These are phyloP conservation scores for Sternotherus odoratus DNA, from an alignment of 2,797 vertebrate species.

Conservation along the genomic window DNA sequence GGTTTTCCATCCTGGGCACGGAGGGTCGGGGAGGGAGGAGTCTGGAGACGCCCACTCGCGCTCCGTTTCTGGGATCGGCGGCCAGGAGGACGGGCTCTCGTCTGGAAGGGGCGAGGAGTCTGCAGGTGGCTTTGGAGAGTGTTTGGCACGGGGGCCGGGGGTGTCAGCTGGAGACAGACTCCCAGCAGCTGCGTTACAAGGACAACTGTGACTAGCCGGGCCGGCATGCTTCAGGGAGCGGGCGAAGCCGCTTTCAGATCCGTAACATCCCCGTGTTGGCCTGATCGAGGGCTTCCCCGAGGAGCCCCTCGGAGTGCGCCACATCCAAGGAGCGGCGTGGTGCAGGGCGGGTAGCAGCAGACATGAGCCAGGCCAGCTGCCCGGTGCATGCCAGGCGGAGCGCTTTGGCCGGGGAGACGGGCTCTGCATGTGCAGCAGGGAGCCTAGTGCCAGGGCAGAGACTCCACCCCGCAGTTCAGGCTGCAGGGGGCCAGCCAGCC, in stretches of 20 bases:
- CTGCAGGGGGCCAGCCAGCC: background rate
- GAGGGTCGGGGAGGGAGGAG: background rate
- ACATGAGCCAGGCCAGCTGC: background rate
- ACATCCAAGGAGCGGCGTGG: no score
- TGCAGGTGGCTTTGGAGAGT: background rate
- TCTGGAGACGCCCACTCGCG: background rate
- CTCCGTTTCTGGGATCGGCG: background rate
- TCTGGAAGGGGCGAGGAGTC: background rate
- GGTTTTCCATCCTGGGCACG: background rate
- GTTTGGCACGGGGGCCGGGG: background rate
- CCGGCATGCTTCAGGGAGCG: background rate
- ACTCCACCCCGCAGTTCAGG: background rate
- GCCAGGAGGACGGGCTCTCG: background rate
- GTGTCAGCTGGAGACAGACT: background rate
- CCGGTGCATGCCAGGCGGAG: background rate
- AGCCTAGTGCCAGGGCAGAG: background rate
- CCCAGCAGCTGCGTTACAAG: background rate
- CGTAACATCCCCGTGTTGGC: background rate
- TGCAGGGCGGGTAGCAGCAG: background rate
- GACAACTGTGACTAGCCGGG: background rate
- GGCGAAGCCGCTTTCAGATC: background rate
- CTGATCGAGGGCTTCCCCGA: background rate
- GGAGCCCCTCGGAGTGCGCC: background rate
- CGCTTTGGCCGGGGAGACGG: no score
- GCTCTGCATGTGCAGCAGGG: no score